Evolutionary conservation across 1,140 invertebrate genomes (phyloP).

Genomic region (Condylostylus longicornis): DNA sequence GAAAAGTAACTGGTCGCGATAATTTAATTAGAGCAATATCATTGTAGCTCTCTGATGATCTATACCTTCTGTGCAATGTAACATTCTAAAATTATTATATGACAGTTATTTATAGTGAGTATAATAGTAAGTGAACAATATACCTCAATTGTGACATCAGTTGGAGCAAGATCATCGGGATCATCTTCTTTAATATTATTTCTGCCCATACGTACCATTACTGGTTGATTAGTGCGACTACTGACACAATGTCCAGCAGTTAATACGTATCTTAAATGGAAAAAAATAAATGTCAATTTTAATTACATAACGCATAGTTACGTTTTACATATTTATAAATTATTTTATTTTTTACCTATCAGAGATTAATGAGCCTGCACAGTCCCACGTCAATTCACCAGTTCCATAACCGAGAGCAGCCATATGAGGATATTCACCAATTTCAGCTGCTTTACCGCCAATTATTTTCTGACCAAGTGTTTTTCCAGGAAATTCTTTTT

Average conservation of each 20-base stretch:
- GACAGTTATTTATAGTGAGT: not conserved
- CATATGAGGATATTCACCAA: constrained; percentile 26
- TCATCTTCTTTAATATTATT: constrained; percentile 12
- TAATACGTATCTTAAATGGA: constrained; percentile 32
- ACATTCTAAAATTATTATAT: too few relatives aligned
- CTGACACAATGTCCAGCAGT: constrained; percentile 68
- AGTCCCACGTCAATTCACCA: constrained; percentile 13
- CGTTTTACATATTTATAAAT: too few relatives aligned
- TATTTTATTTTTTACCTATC: too few relatives aligned
- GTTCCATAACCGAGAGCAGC: constrained; percentile 17
- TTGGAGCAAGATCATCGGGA: not conserved
- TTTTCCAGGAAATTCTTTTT: not conserved
- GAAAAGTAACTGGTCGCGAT: constrained; percentile 7
- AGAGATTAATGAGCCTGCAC: constrained; percentile 35
- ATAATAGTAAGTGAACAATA: not conserved
- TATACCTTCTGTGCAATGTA: too few relatives aligned
- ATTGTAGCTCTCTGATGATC: constrained; percentile 17
- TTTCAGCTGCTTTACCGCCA: constrained; percentile 15
- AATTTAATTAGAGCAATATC: constrained; percentile 24
- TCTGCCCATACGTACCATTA: constrained; percentile 19
- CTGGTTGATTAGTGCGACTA: constrained; percentile 6
- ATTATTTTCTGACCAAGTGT: constrained; percentile 18
- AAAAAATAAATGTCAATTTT: too few relatives aligned
- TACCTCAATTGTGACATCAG: constrained; percentile 8
- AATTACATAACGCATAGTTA: too few relatives aligned